Conservation (phyloP, 1,140 invertebrate species). For the Schmidtea mediterranea region DNA sequence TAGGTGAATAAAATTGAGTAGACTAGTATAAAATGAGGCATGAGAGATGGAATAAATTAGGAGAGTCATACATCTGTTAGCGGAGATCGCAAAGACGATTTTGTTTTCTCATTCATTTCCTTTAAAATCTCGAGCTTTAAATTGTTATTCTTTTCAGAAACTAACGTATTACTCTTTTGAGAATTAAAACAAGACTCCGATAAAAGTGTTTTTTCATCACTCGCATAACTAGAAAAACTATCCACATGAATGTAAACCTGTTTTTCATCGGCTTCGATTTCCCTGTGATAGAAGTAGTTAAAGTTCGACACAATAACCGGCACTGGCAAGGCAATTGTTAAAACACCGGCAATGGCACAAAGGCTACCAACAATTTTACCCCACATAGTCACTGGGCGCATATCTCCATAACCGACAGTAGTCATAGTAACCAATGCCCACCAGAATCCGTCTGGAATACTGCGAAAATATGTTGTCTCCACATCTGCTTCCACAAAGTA, state of each 20-base stretch:
- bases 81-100: no score
- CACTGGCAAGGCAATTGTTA: constrained; percentile 48
- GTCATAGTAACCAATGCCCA: constrained; percentile 10
- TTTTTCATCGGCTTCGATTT: constrained; percentile 48
- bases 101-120: no score
- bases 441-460: constrained; percentile 11
- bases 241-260: constrained; percentile 4
- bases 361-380: constrained; percentile 81
- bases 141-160: no score
- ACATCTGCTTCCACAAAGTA: constrained; percentile 10
- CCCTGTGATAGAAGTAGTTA: constrained; percentile 99
- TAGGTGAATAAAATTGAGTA: no score
- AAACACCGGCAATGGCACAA: constrained; percentile 70
- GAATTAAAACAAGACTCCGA: no score
- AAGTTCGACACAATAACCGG: constrained; percentile 99
- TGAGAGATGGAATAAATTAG: no score
- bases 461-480: constrained; percentile 9
- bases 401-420: constrained; percentile 58
- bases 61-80: no score
- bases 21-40: no score
- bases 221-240: no score
- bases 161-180: no score
- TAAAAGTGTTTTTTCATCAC: no score
- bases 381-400: constrained; percentile 71
- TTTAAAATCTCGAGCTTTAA: no score